Conservation (phyloP, 2,797 vertebrate species). For the Lindbergichthys nudifrons region DNA sequence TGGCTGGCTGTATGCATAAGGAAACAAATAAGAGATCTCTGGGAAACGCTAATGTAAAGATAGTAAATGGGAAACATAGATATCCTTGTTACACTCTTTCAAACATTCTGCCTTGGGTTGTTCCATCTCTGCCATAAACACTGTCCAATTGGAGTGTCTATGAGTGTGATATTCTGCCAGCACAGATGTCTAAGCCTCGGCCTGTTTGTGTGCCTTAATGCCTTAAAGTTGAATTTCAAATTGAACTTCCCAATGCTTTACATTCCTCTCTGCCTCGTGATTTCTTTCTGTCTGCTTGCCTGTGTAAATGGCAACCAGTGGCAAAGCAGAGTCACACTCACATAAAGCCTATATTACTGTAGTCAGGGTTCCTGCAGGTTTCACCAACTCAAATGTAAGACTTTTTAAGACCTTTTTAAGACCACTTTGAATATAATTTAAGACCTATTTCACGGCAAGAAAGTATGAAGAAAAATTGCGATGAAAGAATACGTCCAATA, state of each 20-base stretch:
- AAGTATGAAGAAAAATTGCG: no score
- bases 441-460: no score
- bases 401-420: no score
- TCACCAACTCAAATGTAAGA: no score
- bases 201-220: constrained; percentile 53
- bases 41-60: constrained; percentile 31
- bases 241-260: constrained; percentile 34
- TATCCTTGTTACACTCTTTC: constrained; percentile 32
- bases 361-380: no score
- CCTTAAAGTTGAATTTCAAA: background rate
- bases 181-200: constrained; percentile 50
- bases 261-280: constrained; percentile 27
- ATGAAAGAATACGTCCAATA: no score
- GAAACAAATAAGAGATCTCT: constrained; percentile 34
- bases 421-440: no score
- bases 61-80: constrained; percentile 39
- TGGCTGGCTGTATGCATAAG: constrained; percentile 20
- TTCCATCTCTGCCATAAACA: constrained; percentile 49
- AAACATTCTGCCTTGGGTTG: constrained; percentile 42
- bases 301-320: constrained; percentile 46
- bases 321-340: constrained; percentile 48
- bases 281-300: constrained; percentile 37
- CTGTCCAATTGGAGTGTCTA: constrained; percentile 37
- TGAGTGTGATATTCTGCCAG: constrained; percentile 60
- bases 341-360: constrained; percentile 46